These are phyloP conservation scores for Campylomormyrus tamandua DNA, from an alignment of 2,113 vertebrate genomes.

Conservation along the genomic window DNA sequence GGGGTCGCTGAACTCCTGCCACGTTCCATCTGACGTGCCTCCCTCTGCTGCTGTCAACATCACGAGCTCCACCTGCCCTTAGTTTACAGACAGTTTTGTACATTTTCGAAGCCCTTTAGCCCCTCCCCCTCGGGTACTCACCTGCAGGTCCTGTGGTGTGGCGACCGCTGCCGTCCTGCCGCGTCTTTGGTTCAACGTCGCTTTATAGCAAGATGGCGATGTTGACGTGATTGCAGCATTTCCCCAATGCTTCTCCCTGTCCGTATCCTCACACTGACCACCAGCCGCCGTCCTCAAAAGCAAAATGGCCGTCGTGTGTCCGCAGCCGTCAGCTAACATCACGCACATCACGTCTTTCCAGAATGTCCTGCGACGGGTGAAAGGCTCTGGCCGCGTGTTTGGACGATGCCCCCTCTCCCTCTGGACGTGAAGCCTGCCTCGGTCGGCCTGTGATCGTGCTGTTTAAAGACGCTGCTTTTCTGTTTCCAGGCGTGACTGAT, in stretches of 20 bases:
- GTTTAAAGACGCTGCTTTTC: neutral
- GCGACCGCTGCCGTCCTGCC: neutral
- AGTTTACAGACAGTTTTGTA: neutral
- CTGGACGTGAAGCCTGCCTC: neutral
- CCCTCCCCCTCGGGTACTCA: neutral
- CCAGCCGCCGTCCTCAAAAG: neutral
- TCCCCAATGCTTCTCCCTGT: neutral
- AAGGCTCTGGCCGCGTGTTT: neutral
- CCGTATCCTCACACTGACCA: neutral
- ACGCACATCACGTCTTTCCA: neutral
- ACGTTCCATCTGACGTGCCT: neutral
- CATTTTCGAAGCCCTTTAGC: neutral
- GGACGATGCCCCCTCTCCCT: neutral
- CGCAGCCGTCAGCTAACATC: neutral
- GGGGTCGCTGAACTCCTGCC: neutral
- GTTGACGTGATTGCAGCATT: neutral
- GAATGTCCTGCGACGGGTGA: neutral
- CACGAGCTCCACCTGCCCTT: neutral
- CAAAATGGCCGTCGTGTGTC: neutral
- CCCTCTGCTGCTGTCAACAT: neutral
- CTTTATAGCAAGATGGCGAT: neutral
- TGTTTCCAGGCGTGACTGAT: neutral
- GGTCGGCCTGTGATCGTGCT: neutral
- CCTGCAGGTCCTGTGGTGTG: neutral
- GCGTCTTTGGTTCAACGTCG: neutral